Evolutionary conservation across 2,797 vertebrate species (phyloP).

Genomic region (Rhinophrynus dorsalis): DNA sequence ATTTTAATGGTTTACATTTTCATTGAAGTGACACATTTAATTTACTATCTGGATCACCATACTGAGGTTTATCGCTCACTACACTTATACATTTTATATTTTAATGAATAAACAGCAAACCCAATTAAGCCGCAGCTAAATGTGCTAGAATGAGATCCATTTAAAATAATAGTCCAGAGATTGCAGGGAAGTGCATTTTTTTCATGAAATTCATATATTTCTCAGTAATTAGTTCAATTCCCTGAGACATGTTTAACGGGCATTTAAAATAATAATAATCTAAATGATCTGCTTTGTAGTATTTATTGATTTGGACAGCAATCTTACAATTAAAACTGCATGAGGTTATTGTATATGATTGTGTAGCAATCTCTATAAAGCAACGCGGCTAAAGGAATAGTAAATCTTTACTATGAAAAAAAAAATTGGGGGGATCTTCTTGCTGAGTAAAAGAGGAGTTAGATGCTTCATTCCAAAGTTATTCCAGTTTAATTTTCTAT

Average conservation of each 20-base stretch:
- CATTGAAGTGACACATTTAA: constrained; percentile 26
- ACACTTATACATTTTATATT: constrained; percentile 72
- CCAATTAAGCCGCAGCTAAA: constrained; percentile 80
- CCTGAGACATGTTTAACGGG: constrained; percentile 74
- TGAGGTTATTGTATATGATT: constrained; percentile 19
- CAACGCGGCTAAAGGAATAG: too few species aligned
- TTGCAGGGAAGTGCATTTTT: constrained; percentile 76
- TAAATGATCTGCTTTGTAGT: constrained; percentile 55
- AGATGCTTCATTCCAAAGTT: too few species aligned
- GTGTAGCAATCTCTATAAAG: too few species aligned
- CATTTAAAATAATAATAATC: constrained; percentile 61
- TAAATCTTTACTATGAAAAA: too few species aligned
- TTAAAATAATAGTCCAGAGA: constrained; percentile 84
- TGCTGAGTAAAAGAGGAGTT: too few species aligned
- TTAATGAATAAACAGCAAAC: constrained; percentile 76
- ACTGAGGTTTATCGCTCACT: constrained; percentile 61
- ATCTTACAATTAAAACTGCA: constrained; percentile 43
- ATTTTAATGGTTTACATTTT: constrained; percentile 14
- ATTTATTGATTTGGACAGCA: constrained; percentile 56
- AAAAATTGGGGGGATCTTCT: too few species aligned
- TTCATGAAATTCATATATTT: constrained; percentile 70
- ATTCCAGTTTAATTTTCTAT: too few species aligned
- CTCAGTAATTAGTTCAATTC: constrained; percentile 78
- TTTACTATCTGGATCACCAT: constrained; percentile 51
- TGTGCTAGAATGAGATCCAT: constrained; percentile 75